These are phyloP conservation scores for Leptocoma aspasia DNA, from an alignment of 2,113 vertebrate genomes.

Conservation along the genomic window DNA sequence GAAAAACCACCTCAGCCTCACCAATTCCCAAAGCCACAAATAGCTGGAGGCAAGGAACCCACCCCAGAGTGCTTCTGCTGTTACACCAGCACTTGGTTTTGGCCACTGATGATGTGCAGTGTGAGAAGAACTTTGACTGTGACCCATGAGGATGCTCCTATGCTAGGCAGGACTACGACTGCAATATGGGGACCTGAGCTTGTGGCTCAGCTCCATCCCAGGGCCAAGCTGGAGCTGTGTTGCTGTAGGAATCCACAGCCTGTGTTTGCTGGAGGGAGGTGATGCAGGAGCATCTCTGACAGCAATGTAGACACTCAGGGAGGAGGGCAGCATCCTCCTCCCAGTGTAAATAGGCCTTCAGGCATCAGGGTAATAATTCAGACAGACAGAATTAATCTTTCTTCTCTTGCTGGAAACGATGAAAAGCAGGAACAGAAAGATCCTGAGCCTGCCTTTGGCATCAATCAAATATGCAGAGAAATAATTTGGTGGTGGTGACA, in stretches of 20 bases:
- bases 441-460: background rate
- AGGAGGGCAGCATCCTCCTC: background rate
- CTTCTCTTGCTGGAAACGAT: background rate
- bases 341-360: background rate
- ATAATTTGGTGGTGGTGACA: background rate
- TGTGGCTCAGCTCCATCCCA: background rate
- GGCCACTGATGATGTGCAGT: fast-evolving
- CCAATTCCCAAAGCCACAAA: background rate
- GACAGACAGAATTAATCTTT: background rate
- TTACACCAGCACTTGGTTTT: background rate
- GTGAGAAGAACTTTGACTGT: background rate
- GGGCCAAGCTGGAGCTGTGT: background rate
- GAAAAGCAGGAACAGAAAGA: background rate
- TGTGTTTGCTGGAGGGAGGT: background rate
- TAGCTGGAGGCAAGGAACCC: background rate
- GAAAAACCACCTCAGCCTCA: background rate
- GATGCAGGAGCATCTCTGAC: background rate
- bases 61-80: background rate
- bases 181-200: background rate
- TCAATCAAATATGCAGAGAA: background rate
- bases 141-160: background rate
- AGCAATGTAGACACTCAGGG: background rate
- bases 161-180: fast-evolving
- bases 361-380: background rate
- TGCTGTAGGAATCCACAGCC: background rate